Base-by-base conservation (phyloP, 2,113 vertebrate genomes). In the Poicephalus meyeri region DNA sequence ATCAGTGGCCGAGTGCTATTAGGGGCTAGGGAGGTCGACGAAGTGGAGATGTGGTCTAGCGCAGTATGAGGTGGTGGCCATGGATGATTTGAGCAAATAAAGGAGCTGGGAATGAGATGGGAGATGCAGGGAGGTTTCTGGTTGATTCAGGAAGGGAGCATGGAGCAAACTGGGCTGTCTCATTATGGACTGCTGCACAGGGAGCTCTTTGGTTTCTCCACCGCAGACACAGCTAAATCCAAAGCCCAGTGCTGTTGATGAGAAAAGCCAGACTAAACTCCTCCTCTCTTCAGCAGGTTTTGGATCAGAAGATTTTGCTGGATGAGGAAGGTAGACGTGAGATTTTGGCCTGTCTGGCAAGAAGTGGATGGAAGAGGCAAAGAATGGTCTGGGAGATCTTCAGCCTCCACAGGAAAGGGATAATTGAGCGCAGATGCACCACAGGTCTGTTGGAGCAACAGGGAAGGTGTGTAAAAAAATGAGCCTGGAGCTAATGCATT, bases 11-110 rank as follows among this genome's bases (percentile, higher is more conserved):
- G 2, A 94, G 86, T 65, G 88, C 95, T 92, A 81, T 96, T 96
- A 94, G 80, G 79, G 92, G 88, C 88, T 19, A 2, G 85, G 73
- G 69, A 92, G 88, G 83, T 91, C 0, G 24, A 63, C 23, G 12
- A 65, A 68, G 87, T 76, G 90, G 88, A 93, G 88, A 92, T 91
- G 88, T 39, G 91, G 88, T 56, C 91, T 92, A 74, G 65, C 4
- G 0, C 65, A 66, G 80, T 88, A 91, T 80, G 77, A 91, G 5
- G 37, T 89, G 92, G 86, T 91, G 91, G 58, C 61, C 33, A 5
- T 72, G 56, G 69, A 41, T 85, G 84, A 74, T 69, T 52, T 1
- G 16, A 90, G 61, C 70, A 85, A 28, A 37, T 47, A 74, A 80
- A 85, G 24, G 66, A 86, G 35, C 24, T 3, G 5, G 52, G 46